Percentiles rank a stretch among this genome's conserved stretches.
Conservation (phyloP, 1,140 invertebrate species). For the Berghia stephanieae region DNA sequence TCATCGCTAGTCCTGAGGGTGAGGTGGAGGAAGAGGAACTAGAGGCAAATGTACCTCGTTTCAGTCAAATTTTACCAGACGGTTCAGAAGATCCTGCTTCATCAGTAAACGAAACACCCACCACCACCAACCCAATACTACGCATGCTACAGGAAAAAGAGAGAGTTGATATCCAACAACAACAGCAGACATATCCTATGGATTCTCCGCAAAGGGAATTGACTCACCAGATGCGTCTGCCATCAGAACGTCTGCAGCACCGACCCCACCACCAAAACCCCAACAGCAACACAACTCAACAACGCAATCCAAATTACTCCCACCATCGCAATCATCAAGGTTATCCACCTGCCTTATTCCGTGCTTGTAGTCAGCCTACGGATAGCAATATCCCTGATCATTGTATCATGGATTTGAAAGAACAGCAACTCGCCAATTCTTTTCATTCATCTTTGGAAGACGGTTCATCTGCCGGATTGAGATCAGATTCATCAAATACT, state of each 20-base stretch:
- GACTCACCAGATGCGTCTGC: slow-evolving; percentile 19
- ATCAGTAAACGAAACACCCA: not conserved
- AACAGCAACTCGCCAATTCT: slow-evolving; percentile 27
- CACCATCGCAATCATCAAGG: slow-evolving; percentile 5
- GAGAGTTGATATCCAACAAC: too few species aligned
- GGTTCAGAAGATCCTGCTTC: too few species aligned
- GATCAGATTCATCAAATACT: not conserved
- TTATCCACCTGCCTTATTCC: not conserved
- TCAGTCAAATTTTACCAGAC: slow-evolving; percentile 24
- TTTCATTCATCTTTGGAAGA: not conserved
- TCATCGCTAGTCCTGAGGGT: slow-evolving; percentile 31
- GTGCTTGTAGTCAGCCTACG: not conserved
- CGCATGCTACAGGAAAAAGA: not conserved
- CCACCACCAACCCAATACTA: not conserved
- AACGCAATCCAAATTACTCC: not conserved
- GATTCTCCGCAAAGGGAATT: slow-evolving; percentile 10
- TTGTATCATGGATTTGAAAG: slow-evolving; percentile 31
- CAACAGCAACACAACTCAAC: not conserved
- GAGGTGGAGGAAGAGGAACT: slow-evolving; percentile 31
- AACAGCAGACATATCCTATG: too few species aligned
- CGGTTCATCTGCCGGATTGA: not conserved
- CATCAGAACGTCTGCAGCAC: not conserved
- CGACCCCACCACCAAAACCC: not conserved
- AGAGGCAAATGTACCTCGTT: slow-evolving; percentile 24
- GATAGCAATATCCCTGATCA: slow-evolving; percentile 16